Conservation (phyloP, 1,140 invertebrate genomes). For the Cephus cinctus region DNA sequence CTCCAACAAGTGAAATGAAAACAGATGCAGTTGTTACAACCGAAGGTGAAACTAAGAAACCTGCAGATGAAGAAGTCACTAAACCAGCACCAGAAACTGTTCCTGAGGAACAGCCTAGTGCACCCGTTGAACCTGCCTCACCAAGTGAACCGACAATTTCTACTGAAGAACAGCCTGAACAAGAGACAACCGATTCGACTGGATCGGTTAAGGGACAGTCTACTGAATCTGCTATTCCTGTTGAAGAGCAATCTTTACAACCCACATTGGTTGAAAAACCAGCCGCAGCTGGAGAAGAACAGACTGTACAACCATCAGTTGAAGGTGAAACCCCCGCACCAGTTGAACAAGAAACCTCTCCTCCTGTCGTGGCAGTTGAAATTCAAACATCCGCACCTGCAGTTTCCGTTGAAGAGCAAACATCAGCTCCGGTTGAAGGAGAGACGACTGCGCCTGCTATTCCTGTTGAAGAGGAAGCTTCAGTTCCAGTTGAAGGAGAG, state of each 20-base stretch:
- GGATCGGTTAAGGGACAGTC: neutral
- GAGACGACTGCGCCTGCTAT: conserved; percentile 9
- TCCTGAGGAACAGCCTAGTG: conserved; percentile 3
- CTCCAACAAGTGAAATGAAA: conserved; percentile 1
- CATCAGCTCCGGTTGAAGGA: conserved; percentile 1
- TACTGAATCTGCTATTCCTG: conserved; percentile 2
- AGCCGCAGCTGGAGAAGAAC: conserved; percentile 9
- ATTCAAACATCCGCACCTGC: conserved; percentile 4
- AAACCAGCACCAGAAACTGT: neutral
- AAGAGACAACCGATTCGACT: conserved; percentile 7
- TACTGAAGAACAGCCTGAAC: conserved; percentile 1
- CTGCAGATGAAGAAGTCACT: conserved; percentile 10
- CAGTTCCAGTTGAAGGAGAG: conserved; percentile 15
- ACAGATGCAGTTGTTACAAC: conserved; percentile 10
- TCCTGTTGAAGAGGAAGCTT: conserved; percentile 14
- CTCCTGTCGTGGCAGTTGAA: neutral
- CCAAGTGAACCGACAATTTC: conserved; percentile 3
- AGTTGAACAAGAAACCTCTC: conserved; percentile 4
- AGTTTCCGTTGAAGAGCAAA: conserved; percentile 9
- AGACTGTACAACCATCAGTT: conserved; percentile 2
- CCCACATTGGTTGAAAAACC: neutral
- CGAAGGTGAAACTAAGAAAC: conserved; percentile 13
- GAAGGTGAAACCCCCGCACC: conserved; percentile 5
- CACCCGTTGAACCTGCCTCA: conserved; percentile 12
- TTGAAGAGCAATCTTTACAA: conserved; percentile 2